Evolutionary conservation across 37 sponge, comb jelly and placozoan genomes (phyloP), one percentile per base, ranked within the genome.

Genomic region (Sycon ciliatum): DNA sequence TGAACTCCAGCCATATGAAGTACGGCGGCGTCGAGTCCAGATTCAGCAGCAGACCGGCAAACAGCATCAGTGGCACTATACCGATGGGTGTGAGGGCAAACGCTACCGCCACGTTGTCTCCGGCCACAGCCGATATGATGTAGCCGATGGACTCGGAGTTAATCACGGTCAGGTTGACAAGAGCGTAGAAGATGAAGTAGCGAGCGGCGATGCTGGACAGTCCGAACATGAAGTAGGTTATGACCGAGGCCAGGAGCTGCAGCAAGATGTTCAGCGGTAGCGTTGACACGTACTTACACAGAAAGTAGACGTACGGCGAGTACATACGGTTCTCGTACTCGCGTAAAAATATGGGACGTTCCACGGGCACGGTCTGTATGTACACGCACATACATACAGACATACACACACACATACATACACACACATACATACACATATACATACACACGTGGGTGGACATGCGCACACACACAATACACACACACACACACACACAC

Each of bases 111-210:
- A 60, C n/a, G n/a, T n/a, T n/a, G n/a, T n/a, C n/a, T n/a, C n/a
- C n/a, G n/a, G n/a, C n/a, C n/a, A n/a, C n/a, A 60, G 63, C 63
- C 26, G 63, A 60, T 11, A 60, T 28, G 9, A 18, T 9, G 16
- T 60, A 60, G n/a, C n/a, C n/a, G n/a, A n/a, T n/a, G n/a, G n/a
- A n/a, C n/a, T n/a, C n/a, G n/a, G n/a, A n/a, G n/a, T n/a, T n/a
- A n/a, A n/a, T n/a, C n/a, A n/a, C n/a, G n/a, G n/a, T n/a, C n/a
- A n/a, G n/a, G n/a, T n/a, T n/a, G n/a, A n/a, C n/a, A n/a, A n/a
- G n/a, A n/a, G n/a, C n/a, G n/a, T n/a, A n/a, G 63, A 60, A 60
- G 26, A 28, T 60, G 26, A 60, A 60, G 63, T 22, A 60, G 9
- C 16, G 7, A 24, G 7, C 63, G 7, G 63, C 63, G 7, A 22